Evolutionary conservation across 37 sponge, comb jelly and placozoan species (phyloP), one percentile per base, ranked within the genome.

Genomic region (Halichondria panicea): DNA sequence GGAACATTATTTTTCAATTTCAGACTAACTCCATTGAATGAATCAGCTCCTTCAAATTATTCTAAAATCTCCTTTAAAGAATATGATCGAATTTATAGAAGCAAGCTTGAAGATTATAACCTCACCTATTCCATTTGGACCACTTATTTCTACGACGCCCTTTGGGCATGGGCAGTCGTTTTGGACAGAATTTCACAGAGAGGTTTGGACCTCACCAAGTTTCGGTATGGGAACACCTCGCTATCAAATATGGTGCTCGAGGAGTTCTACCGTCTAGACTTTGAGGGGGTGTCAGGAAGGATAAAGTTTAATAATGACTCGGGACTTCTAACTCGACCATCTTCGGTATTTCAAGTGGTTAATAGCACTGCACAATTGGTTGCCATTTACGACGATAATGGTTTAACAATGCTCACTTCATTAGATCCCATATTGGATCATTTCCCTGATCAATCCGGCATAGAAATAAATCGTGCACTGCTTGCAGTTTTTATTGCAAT

Each of bases 101-200:
- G 27, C n/a, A n/a, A 67, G 15, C 21, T n/a, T 28, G 54, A 11
- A 70, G 32, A 52, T 70, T 12, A 8, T 58, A 58, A 21, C 15
- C 8, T 58, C 6, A 27, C 15, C 15, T 7, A 21, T 7, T 25
- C 60, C 60, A 24, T 24, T 22, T 58, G 60, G 60, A 27, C 60
- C 7, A 7, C 12, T 27, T 25, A 58, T 22, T 24, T 58, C 6
- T 58, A 58, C n/a, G 60, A 58, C n/a, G 25, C 60, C 7, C 25
- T 58, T 58, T 58, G 60, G 60, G 60, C 60, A 7, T 58, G 60
- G 60, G 60, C 60, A 7, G 6, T 58, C n/a, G 60, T 58, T 21
- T 58, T 58, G 60, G 60, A 58, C 25, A 11, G n/a, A 24, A 7
- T 58, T 12, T 7, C 60, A 58, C 7, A 12, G 13, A 48, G 52